Evolutionary conservation across 2,113 vertebrate species (phyloP), one percentile per base, ranked within the genome.

Genomic region (Procavia capensis): DNA sequence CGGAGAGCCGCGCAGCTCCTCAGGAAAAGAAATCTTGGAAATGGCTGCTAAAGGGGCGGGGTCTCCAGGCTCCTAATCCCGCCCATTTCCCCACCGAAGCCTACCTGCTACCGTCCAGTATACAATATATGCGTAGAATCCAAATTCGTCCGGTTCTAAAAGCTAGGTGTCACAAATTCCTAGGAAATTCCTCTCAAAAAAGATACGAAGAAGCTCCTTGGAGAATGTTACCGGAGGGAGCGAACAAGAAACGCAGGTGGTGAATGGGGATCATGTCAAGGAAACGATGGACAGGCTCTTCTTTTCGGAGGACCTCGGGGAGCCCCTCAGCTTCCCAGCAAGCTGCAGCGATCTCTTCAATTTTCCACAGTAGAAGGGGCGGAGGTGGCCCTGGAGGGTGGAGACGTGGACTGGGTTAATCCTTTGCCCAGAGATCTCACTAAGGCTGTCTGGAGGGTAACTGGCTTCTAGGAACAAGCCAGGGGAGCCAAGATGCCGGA

Each of bases 61-160:
- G 83, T 95, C 93, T 94, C 54, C 34, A 63, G 43, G 59, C 31
- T 80, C 6, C 20, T 59, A 59, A 54, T 64, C 87, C 95, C 96
- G 31, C 95, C 95, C 64, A 79, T 66, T 96, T 88, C 63, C 85
- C 36, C 66, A 3, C 59, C 57, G 0, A 92, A 95, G 80, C 39
- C 1, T 72, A 94, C 97, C 97, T 95, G 91, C 96, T 97, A 89
- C 96, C 96, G 79, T 96, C 94, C 91, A 95, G 87, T 72, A 39
- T 75, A 72, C 64, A 94, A 83, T 89, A 96, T 91, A 90, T 83
- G 95, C 93, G 90, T 82, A 90, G 64, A 82, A 0, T 0, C 13
- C 10, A 81, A 87, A 93, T 74, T 31, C 70, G 70, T 3, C 22
- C 84, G 19, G 19, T 76, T 29, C 0, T 9, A 24, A 91, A 90